Conservation (phyloP, 2,113 vertebrate genomes). For the Neotragus pygmaeus region DNA sequence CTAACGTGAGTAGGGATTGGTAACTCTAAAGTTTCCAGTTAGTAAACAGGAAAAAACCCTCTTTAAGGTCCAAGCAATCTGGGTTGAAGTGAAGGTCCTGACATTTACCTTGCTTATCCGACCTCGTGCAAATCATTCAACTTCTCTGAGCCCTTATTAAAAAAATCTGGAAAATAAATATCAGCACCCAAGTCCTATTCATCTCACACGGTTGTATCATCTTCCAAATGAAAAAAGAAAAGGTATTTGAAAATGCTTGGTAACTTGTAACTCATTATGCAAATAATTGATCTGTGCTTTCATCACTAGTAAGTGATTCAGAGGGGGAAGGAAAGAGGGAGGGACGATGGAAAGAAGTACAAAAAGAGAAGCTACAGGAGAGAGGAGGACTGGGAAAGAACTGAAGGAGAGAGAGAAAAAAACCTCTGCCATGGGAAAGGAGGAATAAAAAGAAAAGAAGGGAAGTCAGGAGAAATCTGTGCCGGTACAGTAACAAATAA, state of each 20-base stretch:
- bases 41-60: neutral
- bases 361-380: neutral
- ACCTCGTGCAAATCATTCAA: neutral
- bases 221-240: neutral
- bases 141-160: neutral
- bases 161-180: slow-evolving; percentile 22
- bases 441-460: neutral
- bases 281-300: slow-evolving; percentile 29
- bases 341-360: neutral
- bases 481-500: slow-evolving; percentile 82
- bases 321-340: neutral
- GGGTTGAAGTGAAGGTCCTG: neutral
- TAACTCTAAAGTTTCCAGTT: neutral
- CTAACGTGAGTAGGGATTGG: neutral
- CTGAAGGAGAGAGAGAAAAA: neutral
- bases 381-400: neutral
- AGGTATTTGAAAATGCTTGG: neutral
- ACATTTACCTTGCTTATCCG: neutral
- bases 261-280: neutral
- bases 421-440: neutral
- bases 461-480: slow-evolving; percentile 18
- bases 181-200: neutral
- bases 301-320: neutral
- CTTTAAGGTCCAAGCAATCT: neutral
- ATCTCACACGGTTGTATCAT: neutral